phyloP scores from a whole-genome alignment of 2,113 vertebrate species.

The Oryzias melastigma region DNA sequence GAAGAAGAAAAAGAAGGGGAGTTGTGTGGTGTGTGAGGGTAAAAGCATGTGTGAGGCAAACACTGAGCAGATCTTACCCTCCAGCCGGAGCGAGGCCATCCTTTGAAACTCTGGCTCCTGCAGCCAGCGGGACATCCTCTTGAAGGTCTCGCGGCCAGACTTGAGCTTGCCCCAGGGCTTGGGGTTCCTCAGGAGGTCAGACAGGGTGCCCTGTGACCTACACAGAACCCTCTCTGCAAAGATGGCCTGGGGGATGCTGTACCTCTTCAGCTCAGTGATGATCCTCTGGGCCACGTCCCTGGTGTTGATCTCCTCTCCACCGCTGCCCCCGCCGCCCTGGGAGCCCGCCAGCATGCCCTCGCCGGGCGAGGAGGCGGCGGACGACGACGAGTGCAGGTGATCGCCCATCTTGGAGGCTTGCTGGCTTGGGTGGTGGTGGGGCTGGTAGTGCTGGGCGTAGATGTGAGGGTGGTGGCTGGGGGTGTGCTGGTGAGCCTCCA shows the following conservation, averaged over 20 bases:
- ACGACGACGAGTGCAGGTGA: constrained; percentile 67
- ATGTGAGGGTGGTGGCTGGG: constrained; percentile 74
- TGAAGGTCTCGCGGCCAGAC: constrained; percentile 86
- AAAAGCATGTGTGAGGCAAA: constrained; percentile 34
- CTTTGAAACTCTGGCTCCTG: constrained; percentile 86
- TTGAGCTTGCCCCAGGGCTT: constrained; percentile 88
- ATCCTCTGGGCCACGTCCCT: constrained; percentile 85
- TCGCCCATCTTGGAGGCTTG: constrained; percentile 76
- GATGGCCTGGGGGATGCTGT: constrained; percentile 88
- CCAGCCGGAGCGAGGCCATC: constrained; percentile 84
- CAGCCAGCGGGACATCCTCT: constrained; percentile 86
- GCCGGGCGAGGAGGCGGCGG: constrained; percentile 62
- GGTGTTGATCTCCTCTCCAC: constrained; percentile 84
- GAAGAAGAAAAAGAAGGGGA: constrained; percentile 38
- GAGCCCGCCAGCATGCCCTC: constrained; percentile 69
- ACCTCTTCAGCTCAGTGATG: constrained; percentile 84
- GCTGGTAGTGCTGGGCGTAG: constrained; percentile 79
- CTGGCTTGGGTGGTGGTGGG: constrained; percentile 71
- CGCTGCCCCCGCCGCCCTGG: constrained; percentile 49
- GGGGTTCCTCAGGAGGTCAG: constrained; percentile 85
- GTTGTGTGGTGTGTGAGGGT: constrained; percentile 20
- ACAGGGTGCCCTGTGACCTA: constrained; percentile 84
- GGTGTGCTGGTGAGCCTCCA: constrained; percentile 75
- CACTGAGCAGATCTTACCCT: constrained; percentile 78
- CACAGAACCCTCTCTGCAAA: constrained; percentile 85